Base-by-base conservation (phyloP, 2,888 invertebrate species). In the Drosophila neoperkinsi region DNA sequence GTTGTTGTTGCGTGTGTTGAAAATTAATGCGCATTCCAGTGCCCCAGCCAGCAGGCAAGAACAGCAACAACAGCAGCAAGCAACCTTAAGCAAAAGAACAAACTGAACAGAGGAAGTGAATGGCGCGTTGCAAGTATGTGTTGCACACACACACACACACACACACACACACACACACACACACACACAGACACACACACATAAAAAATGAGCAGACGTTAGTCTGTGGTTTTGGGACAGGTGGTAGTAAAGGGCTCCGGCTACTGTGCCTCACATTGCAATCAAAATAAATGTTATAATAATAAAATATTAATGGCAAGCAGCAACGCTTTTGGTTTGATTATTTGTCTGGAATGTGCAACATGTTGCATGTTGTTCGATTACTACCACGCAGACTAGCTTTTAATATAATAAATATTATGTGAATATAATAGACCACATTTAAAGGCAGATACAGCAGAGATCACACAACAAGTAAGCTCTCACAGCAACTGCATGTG, bases 1-100 rank as follows among this genome's bases (percentile, higher is more conserved):
- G 49, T 33, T 60, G 69, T 66, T 69, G 77, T 77, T 87, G 84
- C 79, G 89, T 89, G 82, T 79, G 84, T 81, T 86, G 84, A 72
- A 91, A 91, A 90, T 87, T 87, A 89, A 89, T 90, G 90, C 82
- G 89, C 90, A 91, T 90, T 91, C 90, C 87, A 82, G 31, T 60
- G 77, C 74, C 56, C 13, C 62, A 65, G 55, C 65, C 63, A 65
- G 70, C 72, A 58, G 30, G 33, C 56, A 53, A 36, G 51, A 72
- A 34, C 53, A 69, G 21, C 38, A 66, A 36, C 59, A 66, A 38
- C 53, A 64, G 21, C 49, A 63, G 51, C 49, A 73, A 52, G 34
- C 49, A 56, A 49, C 16, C 30, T 34, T 25, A 53, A 57, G 16
- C 50, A 63, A 60, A 57, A 41, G 43, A 74, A 73, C 61, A 49